These are phyloP conservation scores for Pantala flavescens DNA, from an alignment of 1,140 invertebrate genomes.

Conservation along the genomic window DNA sequence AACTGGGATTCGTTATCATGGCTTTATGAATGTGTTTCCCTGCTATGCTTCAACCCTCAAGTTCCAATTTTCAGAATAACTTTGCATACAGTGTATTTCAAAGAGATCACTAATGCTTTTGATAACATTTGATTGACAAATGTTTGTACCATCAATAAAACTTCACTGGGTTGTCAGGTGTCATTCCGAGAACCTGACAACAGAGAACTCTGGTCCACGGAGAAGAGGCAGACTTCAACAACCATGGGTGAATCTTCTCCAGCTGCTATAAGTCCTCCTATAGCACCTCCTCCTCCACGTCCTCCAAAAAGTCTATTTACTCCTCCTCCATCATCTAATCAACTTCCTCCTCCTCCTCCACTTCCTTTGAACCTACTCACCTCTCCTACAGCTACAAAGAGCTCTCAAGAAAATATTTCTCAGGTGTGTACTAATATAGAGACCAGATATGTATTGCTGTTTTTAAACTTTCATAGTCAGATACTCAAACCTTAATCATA, in stretches of 20 bases:
- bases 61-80: too few species aligned
- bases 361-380: not conserved
- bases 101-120: too few species aligned
- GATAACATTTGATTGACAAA: too few species aligned
- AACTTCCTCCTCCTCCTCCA: constrained; percentile 9
- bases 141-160: not conserved
- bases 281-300: constrained; percentile 14
- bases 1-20: too few species aligned
- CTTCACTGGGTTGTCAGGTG: constrained; percentile 22
- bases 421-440: not conserved
- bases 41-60: too few species aligned
- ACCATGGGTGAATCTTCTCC: constrained; percentile 3
- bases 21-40: too few species aligned
- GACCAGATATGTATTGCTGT: too few species aligned
- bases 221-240: constrained; percentile 21
- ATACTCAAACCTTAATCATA: too few species aligned
- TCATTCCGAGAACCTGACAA: constrained; percentile 28
- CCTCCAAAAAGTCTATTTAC: constrained; percentile 19
- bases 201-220: constrained; percentile 26
- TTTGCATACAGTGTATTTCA: too few species aligned
- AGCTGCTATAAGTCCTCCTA: not conserved
- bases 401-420: not conserved
- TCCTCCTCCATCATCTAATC: constrained; percentile 5
- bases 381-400: not conserved
- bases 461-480: too few species aligned